phyloP scores from a whole-genome alignment of 2,113 vertebrate species.

The Nibea albiflora region DNA sequence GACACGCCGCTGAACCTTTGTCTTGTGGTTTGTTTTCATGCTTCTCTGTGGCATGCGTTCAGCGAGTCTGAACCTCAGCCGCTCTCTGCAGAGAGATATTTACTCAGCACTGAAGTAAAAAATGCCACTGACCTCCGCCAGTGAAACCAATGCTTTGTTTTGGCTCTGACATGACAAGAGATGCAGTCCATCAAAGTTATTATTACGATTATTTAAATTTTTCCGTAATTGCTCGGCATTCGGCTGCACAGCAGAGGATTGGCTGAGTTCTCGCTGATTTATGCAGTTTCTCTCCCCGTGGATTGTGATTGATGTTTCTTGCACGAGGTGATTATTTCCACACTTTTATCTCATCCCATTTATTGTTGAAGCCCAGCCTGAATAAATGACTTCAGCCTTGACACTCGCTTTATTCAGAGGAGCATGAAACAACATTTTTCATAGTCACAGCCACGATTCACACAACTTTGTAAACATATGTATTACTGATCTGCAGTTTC shows the following conservation, averaged over 20 bases:
- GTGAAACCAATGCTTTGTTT: conserved; percentile 51
- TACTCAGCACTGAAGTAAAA: conserved; percentile 16
- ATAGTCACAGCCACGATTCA: conserved; percentile 17
- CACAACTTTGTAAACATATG: conserved; percentile 42
- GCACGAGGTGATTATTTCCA: conserved; percentile 47
- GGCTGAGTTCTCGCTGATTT: conserved; percentile 24
- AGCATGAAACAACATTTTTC: conserved; percentile 42
- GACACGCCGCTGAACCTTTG: conserved; percentile 20
- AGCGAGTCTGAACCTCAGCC: conserved; percentile 23
- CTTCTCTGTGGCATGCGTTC: neutral
- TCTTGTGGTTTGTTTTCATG: conserved; percentile 17
- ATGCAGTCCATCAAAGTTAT: conserved; percentile 42
- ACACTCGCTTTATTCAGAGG: conserved; percentile 38
- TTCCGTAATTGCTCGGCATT: conserved; percentile 29
- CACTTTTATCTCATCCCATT: conserved; percentile 53
- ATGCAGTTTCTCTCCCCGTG: neutral
- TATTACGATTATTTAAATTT: conserved; percentile 42
- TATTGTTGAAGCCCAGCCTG: conserved; percentile 20
- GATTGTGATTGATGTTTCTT: conserved; percentile 50
- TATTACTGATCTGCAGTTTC: conserved; percentile 29
- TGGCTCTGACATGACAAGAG: conserved; percentile 15
- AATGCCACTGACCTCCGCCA: conserved; percentile 44
- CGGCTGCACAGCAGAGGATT: neutral
- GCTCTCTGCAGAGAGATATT: neutral
- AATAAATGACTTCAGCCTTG: conserved; percentile 52